Evolutionary conservation across 2,113 vertebrate genomes (phyloP), one percentile per base, ranked within the genome.

Genomic region (Lanius ludovicianus): DNA sequence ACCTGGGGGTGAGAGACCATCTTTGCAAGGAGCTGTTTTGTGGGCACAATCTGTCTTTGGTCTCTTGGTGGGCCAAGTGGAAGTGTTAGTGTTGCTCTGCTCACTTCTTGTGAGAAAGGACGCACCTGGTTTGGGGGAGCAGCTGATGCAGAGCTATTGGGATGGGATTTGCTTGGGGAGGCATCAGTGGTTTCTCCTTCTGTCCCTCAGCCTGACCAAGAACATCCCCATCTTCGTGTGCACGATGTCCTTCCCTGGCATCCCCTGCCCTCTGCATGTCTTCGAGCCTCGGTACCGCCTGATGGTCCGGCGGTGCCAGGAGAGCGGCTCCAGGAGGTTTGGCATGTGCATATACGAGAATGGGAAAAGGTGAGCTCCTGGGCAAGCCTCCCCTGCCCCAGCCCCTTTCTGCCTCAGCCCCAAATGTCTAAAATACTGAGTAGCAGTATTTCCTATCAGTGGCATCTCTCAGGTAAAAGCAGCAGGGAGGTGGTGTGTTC

Each of bases 281-380:
- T 99, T 99, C 0, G 99, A 99, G 94, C 99, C 99, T 16, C 98
- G 98, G 11, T 99, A 99, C 91, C 98, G 99, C 46, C 98, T 99
- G 80, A 99, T 99, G 99, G 98, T 99, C 98, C 98, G 99, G 4
- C 98, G 98, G 39, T 99, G 99, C 96, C 98, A 99, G 97, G 99
- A 99, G 93, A 99, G 98, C 0, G 99, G 99, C 93, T 99, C 99
- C 8, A 99, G 98, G 96, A 98, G 97, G 95, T 99, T 99, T n/a
- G 99, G 99, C 94, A 99, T 99, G 99, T 99, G 99, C 97, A 97
- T 98, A 57, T 99, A 98, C 7, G 98, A 99, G 92, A 97, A 97
- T 7, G 98, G 98, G 59, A 99, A 98, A 95, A 98, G 99, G 99
- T 99, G 97, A 96, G 96, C 33, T 33, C 65, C 44, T 25, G n/a